phyloP scores from a whole-genome alignment of 2,113 vertebrate species.

The Typhlomys cinereus region DNA sequence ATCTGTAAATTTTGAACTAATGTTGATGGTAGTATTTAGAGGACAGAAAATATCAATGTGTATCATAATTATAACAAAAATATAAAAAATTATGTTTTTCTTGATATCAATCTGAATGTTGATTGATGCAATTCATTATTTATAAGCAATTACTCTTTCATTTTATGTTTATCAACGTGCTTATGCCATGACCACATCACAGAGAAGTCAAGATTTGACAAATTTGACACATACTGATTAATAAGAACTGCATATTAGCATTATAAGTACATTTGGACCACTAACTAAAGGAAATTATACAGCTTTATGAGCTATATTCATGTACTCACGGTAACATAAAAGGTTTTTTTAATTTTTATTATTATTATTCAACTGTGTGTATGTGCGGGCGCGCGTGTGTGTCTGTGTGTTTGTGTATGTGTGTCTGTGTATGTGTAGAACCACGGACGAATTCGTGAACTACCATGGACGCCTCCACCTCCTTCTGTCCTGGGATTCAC shows the following conservation, averaged over 20 bases:
- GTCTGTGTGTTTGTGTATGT: too few species aligned
- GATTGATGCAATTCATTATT: neutral
- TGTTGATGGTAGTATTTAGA: neutral
- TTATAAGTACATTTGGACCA: neutral
- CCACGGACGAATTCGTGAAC: too few species aligned
- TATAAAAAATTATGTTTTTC: neutral
- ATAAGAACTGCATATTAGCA: neutral
- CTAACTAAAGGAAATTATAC: neutral
- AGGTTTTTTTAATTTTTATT: too few species aligned
- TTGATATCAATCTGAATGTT: neutral
- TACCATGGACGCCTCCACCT: too few species aligned
- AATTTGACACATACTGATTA: neutral
- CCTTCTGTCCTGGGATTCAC: too few species aligned
- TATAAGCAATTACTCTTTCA: neutral
- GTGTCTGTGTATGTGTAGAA: too few species aligned
- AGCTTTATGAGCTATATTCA: neutral
- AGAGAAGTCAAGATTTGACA: neutral
- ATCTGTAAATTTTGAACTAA: neutral
- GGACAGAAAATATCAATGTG: neutral
- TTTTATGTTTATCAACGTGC: neutral
- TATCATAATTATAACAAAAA: neutral
- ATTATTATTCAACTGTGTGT: too few species aligned
- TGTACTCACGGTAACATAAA: neutral
- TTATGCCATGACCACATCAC: neutral
- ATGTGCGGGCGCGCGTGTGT: too few species aligned